A percentile compares a stretch with the other conserved stretches of the same genome.
phyloP scores from a whole-genome alignment of 1,140 invertebrate species.

The Penaeus chinensis region DNA sequence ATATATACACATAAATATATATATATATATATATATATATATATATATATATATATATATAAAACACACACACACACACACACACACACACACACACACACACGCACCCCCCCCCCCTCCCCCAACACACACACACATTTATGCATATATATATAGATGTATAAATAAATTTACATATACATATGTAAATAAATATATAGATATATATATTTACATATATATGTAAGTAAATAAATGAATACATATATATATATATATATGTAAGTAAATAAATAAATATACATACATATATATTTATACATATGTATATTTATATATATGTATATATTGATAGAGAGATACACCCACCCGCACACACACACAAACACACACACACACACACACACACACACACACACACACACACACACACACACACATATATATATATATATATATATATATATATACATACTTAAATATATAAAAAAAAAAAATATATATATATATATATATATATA shows the following conservation, averaged over 20 bases:
- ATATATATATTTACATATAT: no score
- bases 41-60: conserved; percentile 14
- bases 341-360: not conserved
- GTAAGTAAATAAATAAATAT: not conserved
- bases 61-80: not conserved
- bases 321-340: not conserved
- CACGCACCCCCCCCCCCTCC: no score
- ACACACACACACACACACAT: not conserved
- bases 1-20: not conserved
- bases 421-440: conserved; percentile 19
- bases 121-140: no score
- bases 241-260: conserved; percentile 21
- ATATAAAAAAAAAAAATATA: no score
- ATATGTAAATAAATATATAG: not conserved
- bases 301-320: no score
- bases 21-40: not conserved
- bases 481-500: no score
- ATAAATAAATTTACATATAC: not conserved
- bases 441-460: not conserved
- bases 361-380: not conserved
- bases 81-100: no score
- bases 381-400: not conserved
- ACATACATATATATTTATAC: not conserved
- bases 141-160: no score
- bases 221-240: not conserved